phyloP scores from a whole-genome alignment of 2,888 invertebrate genomes.

The Blastobasis lacticolella region DNA sequence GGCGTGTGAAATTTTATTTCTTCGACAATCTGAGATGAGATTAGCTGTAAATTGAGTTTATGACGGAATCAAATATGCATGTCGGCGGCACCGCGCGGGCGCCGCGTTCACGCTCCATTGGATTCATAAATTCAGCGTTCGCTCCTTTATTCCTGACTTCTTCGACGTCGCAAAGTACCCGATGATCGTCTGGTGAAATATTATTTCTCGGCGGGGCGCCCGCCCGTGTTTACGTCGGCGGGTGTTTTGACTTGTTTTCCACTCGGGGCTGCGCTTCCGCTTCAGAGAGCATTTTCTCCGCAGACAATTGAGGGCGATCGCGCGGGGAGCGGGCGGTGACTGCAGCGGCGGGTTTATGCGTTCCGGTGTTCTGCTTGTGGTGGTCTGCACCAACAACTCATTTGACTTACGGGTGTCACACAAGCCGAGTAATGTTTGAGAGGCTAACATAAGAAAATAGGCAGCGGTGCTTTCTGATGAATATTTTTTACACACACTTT shows the following conservation, averaged over 20 bases:
- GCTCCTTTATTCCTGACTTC: conserved; percentile 46
- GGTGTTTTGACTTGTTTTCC: conserved; percentile 14
- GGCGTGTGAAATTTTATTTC: conserved; percentile 71
- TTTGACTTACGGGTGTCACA: too few relatives aligned
- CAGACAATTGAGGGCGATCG: conserved; percentile 2
- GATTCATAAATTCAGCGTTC: conserved; percentile 48
- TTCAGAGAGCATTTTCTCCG: conserved; percentile 4
- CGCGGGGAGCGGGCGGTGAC: too few relatives aligned
- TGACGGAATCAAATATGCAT: conserved; percentile 69
- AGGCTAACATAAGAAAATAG: too few relatives aligned
- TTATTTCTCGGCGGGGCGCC: conserved; percentile 24
- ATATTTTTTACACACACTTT: too few relatives aligned
- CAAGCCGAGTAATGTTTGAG: too few relatives aligned
- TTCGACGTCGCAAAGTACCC: conserved; percentile 40
- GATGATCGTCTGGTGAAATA: conserved; percentile 42
- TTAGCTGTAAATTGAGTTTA: conserved; percentile 73
- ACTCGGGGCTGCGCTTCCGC: conserved; percentile 3
- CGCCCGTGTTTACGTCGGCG: conserved; percentile 15
- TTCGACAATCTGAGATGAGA: conserved; percentile 71
- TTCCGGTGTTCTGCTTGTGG: too few relatives aligned
- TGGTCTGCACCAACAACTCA: too few relatives aligned
- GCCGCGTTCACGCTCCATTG: conserved; percentile 50
- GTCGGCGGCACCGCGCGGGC: conserved; percentile 19
- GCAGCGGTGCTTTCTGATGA: too few relatives aligned
- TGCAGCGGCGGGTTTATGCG: too few relatives aligned